A percentile compares a stretch with the other conserved stretches of the same genome.
These are phyloP conservation scores for Pilophorus perplexus DNA, from an alignment of 2,888 invertebrate species.

Conservation along the genomic window DNA sequence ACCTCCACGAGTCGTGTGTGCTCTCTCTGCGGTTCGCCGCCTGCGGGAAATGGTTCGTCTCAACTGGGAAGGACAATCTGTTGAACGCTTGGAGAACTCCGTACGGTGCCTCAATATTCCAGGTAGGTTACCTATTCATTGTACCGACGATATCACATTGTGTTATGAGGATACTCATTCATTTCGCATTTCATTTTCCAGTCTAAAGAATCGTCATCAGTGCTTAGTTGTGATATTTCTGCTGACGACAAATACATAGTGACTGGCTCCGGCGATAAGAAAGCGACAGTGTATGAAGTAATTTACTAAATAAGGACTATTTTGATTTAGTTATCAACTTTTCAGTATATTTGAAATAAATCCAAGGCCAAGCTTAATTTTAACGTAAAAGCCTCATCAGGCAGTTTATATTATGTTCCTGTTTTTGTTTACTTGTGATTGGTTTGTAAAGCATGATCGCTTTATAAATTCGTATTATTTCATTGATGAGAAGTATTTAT, in stretches of 20 bases:
- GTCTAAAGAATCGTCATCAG: slow-evolving; percentile 96
- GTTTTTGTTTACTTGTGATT: neutral
- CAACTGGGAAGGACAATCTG: slow-evolving; percentile 94
- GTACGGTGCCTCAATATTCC: slow-evolving; percentile 95
- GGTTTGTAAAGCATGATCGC: too few relatives aligned
- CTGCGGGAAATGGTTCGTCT: slow-evolving; percentile 97
- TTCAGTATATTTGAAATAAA: slow-evolving; percentile 8
- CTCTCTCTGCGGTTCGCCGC: slow-evolving; percentile 91
- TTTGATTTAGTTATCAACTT: slow-evolving; percentile 8
- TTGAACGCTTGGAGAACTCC: slow-evolving; percentile 97
- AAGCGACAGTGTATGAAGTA: slow-evolving; percentile 96
- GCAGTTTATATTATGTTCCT: slow-evolving; percentile 6
- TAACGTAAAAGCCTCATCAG: too few relatives aligned
- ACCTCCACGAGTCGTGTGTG: slow-evolving; percentile 95
- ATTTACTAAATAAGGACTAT: slow-evolving; percentile 62
- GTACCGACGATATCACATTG: neutral
- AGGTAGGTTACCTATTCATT: slow-evolving; percentile 60
- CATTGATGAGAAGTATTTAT: too few relatives aligned
- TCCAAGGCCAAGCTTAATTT: slow-evolving; percentile 12
- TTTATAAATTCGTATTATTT: too few relatives aligned
- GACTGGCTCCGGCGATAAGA: slow-evolving; percentile 96
- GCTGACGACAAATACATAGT: slow-evolving; percentile 97
- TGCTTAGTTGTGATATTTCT: slow-evolving; percentile 97
- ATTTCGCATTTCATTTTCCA: slow-evolving; percentile 56
- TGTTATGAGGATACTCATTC: too few relatives aligned